phyloP scores from a whole-genome alignment of 2,888 invertebrate genomes.

The Cephus pulcher region DNA sequence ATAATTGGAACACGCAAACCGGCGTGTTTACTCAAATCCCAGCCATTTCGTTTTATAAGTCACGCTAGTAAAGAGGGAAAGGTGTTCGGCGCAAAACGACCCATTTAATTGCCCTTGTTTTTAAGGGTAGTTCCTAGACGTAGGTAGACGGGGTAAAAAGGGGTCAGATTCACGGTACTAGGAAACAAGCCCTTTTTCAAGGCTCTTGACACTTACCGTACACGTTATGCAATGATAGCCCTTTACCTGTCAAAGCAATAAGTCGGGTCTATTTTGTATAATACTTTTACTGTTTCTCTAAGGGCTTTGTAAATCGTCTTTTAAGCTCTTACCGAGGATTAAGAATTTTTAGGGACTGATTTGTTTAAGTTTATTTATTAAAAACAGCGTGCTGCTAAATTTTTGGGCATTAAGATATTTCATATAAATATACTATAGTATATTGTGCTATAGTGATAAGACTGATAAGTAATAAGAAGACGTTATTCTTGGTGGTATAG shows the following conservation, averaged over 20 bases:
- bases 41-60: slow-evolving; percentile 37
- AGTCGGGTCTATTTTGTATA: neutral
- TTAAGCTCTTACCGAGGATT: neutral
- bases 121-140: slow-evolving; percentile 22
- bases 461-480: neutral
- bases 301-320: too few species aligned
- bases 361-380: neutral
- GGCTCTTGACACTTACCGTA: neutral
- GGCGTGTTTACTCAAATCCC: slow-evolving; percentile 14
- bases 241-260: neutral
- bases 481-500: neutral
- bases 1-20: slow-evolving; percentile 40
- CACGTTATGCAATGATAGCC: neutral
- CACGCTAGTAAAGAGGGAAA: slow-evolving; percentile 33
- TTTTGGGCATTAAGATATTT: neutral
- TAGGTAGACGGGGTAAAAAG: slow-evolving; percentile 28
- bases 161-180: neutral
- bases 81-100: slow-evolving; percentile 28
- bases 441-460: neutral
- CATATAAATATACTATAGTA: neutral
- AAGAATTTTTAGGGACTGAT: neutral
- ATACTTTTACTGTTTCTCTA: neutral
- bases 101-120: slow-evolving; percentile 37
- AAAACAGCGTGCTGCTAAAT: neutral
- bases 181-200: neutral